Conservation (phyloP, 1,140 invertebrate species). For the Temnothorax longispinosus region DNA sequence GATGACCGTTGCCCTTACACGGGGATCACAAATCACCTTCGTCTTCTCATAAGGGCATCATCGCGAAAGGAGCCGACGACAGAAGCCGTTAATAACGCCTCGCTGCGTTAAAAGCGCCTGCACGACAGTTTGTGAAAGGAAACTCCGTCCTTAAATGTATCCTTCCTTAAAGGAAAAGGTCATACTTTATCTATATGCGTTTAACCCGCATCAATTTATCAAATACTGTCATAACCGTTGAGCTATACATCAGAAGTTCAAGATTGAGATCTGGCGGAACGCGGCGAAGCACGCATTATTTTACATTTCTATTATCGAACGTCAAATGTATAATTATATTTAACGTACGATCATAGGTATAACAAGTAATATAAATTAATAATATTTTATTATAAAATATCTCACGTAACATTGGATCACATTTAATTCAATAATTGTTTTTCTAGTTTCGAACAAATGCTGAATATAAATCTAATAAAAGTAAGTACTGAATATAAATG, state of each 20-base stretch:
- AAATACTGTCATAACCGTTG: slow-evolving; percentile 31
- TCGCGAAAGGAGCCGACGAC: slow-evolving; percentile 7
- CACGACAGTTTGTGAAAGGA: slow-evolving; percentile 18
- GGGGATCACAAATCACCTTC: slow-evolving; percentile 50
- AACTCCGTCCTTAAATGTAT: slow-evolving; percentile 37
- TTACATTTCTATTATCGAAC: neutral
- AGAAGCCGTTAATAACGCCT: slow-evolving; percentile 36
- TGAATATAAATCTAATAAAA: neutral
- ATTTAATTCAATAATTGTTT: neutral
- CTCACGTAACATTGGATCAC: too few relatives aligned
- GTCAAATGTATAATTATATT: neutral
- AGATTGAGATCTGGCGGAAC: neutral
- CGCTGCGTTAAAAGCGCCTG: neutral
- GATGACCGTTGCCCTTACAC: neutral
- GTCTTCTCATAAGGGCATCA: slow-evolving; percentile 21
- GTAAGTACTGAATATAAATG: neutral
- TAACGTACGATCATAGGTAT: neutral
- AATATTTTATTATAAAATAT: too few relatives aligned
- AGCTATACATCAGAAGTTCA: slow-evolving; percentile 1
- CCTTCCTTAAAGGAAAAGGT: slow-evolving; percentile 37
- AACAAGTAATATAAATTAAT: neutral
- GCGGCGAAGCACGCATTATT: neutral
- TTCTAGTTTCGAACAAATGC: neutral
- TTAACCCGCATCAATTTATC: slow-evolving; percentile 48
- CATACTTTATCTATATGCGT: slow-evolving; percentile 30